Conservation (phyloP, 2,888 invertebrate genomes). For the Romanomermis culicivorax region DNA sequence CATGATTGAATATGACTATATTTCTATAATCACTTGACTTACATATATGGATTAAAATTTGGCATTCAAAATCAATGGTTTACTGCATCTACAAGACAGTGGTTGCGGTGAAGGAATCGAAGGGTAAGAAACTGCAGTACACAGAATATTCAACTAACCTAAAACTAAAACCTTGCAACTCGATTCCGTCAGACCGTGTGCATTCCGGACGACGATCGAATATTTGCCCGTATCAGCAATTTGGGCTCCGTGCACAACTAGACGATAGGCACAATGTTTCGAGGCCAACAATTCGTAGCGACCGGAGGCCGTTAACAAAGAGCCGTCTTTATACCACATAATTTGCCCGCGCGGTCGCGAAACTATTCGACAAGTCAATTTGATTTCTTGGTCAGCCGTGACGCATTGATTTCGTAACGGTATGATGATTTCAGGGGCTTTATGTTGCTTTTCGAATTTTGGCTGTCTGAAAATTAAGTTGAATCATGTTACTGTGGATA, state of each 20-base stretch:
- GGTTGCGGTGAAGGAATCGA: no score
- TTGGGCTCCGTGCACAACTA: conserved; percentile 13
- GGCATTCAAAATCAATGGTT: no score
- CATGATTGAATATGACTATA: no score
- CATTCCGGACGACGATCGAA: conserved; percentile 12
- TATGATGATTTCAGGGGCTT: conserved; percentile 10
- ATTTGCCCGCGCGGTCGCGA: conserved; percentile 6
- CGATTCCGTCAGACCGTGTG: conserved; percentile 5
- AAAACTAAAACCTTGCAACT: conserved; percentile 14
- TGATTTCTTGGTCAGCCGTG: conserved; percentile 6
- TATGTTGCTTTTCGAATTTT: conserved; percentile 1
- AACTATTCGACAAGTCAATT: conserved; percentile 8
- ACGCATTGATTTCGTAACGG: conserved; percentile 9
- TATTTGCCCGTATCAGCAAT: conserved; percentile 16
- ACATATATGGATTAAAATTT: no score
- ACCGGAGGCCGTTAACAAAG: conserved; percentile 5
- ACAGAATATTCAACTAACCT: no score
- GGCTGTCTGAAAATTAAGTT: no score
- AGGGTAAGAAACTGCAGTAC: no score
- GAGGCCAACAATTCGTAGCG: conserved; percentile 9
- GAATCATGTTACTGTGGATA: no score
- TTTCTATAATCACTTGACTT: no score
- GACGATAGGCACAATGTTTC: conserved; percentile 6
- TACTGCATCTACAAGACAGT: no score
- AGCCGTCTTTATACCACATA: conserved; percentile 10